phyloP scores from a whole-genome alignment of 2,888 invertebrate genomes.

The Lumbricus terrestris region DNA sequence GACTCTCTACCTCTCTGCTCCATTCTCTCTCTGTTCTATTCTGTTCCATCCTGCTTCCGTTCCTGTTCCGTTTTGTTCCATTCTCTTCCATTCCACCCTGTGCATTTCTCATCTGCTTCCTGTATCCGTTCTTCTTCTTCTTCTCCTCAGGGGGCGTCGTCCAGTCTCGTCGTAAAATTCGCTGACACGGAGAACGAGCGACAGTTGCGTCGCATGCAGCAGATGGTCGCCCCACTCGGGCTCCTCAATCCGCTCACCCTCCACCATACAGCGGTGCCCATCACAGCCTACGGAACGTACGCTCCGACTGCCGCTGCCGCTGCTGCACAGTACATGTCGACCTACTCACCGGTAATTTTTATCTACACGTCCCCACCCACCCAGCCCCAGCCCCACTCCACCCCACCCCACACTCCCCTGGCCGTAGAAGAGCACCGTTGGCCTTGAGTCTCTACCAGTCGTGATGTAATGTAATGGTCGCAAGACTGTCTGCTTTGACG shows the following conservation, averaged over 20 bases:
- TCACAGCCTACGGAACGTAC: constrained; percentile 30
- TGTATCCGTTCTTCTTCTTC: neutral
- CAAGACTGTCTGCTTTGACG: too few relatives aligned
- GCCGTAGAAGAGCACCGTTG: neutral
- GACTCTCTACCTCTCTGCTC: too few relatives aligned
- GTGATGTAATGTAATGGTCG: too few relatives aligned
- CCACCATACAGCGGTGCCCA: constrained; percentile 6
- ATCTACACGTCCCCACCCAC: too few relatives aligned
- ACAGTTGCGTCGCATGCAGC: constrained; percentile 96
- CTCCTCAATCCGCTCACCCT: constrained; percentile 33
- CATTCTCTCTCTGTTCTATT: too few relatives aligned
- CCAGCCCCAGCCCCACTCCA: too few relatives aligned
- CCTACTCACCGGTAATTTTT: neutral
- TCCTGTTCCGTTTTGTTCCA: neutral
- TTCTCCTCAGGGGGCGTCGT: constrained; percentile 77
- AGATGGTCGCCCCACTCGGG: constrained; percentile 24
- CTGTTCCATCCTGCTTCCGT: neutral
- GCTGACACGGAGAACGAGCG: constrained; percentile 99
- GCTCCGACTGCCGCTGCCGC: constrained; percentile 26
- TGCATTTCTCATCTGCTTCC: neutral
- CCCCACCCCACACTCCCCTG: neutral
- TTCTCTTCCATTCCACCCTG: neutral
- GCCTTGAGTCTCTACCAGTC: too few relatives aligned
- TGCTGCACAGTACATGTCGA: constrained; percentile 7
- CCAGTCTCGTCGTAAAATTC: constrained; percentile 98